A percentile compares a stretch with the other conserved stretches of the same genome.
Evolutionary conservation across 2,113 vertebrate genomes (phyloP).

Genomic region (Aldabrachelys gigantea): DNA sequence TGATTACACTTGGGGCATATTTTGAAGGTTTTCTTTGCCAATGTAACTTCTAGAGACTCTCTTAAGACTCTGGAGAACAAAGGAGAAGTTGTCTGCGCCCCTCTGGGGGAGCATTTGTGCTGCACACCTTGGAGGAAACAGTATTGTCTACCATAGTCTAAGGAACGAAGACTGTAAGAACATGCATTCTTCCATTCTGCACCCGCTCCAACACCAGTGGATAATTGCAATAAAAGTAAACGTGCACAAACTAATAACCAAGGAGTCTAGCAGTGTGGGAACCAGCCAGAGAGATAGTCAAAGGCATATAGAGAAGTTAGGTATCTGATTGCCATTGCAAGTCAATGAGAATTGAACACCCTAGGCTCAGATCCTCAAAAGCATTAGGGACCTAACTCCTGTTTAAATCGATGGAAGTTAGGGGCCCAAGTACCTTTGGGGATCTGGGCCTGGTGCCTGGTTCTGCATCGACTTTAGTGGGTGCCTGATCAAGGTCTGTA

Average conservation of each 20-base stretch:
- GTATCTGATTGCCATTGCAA: neutral
- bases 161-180: neutral
- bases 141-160: neutral
- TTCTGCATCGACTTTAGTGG: neutral
- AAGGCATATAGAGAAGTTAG: neutral
- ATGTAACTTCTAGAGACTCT: constrained; percentile 21
- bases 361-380: neutral
- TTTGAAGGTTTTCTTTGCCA: neutral
- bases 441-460: neutral
- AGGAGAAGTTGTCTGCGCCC: constrained; percentile 2
- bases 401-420: neutral
- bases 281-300: neutral
- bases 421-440: neutral
- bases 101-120: neutral
- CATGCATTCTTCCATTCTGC: neutral
- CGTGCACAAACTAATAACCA: neutral
- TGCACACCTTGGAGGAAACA: constrained; percentile 12
- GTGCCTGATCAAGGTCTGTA: neutral
- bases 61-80: neutral
- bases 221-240: neutral
- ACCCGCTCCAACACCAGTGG: neutral
- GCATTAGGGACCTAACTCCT: too few species aligned
- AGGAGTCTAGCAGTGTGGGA: neutral
- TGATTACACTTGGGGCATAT: neutral
- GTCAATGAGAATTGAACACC: neutral